Conservation (phyloP, 1,140 invertebrate genomes). For the Venturia canescens region DNA sequence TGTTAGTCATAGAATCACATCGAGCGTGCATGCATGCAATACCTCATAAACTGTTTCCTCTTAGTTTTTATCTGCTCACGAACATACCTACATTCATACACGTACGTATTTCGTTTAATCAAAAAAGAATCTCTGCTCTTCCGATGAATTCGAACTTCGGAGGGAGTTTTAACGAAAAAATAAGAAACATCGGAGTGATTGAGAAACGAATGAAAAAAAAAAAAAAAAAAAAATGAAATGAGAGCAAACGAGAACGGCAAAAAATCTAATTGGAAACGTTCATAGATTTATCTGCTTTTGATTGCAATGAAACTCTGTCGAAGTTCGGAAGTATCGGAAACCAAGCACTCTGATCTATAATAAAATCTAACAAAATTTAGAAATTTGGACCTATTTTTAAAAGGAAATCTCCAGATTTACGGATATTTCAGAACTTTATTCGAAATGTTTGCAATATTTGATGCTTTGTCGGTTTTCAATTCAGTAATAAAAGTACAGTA, state of each 20-base stretch:
- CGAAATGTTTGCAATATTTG: no score
- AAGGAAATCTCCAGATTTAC: no score
- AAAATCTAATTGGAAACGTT: not conserved
- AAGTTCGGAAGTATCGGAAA: not conserved
- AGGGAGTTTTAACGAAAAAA: slow-evolving; percentile 54
- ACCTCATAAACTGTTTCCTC: not conserved
- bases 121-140: slow-evolving; percentile 60
- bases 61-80: not conserved
- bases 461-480: no score
- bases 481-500: no score
- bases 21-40: not conserved
- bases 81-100: slow-evolving; percentile 36
- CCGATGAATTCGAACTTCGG: slow-evolving; percentile 50
- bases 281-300: not conserved
- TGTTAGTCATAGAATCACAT: slow-evolving; percentile 51
- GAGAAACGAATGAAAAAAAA: not conserved
- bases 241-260: not conserved
- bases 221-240: not conserved
- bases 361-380: not conserved
- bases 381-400: no score
- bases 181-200: slow-evolving; percentile 60
- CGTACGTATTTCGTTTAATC: slow-evolving; percentile 59
- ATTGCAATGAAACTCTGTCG: slow-evolving; percentile 62
- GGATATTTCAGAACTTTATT: no score
- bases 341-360: not conserved